These are phyloP conservation scores for Macrotus californicus DNA, from an alignment of 2,113 vertebrate species.

Conservation along the genomic window DNA sequence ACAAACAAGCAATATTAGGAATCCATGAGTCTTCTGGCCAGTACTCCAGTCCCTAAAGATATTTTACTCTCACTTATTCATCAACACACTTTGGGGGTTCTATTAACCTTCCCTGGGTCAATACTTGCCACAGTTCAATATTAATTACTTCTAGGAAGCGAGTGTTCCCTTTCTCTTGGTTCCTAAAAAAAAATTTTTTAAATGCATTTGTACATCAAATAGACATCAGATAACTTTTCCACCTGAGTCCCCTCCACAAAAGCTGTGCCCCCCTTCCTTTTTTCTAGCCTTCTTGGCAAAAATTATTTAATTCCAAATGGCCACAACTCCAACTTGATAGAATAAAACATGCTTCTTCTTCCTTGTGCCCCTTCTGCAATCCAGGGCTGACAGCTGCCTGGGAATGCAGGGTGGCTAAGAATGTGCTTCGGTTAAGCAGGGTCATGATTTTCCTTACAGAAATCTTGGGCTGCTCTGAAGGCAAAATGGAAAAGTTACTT, in stretches of 20 bases:
- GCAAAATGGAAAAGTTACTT: neutral
- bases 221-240: neutral
- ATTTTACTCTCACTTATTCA: neutral
- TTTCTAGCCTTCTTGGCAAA: neutral
- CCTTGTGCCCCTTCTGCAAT: neutral
- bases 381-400: neutral
- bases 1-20: neutral
- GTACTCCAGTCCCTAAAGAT: neutral
- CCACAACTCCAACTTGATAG: neutral
- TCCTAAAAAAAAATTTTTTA: conserved; percentile 5
- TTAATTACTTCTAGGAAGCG: neutral
- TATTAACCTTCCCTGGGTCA: neutral
- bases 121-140: neutral
- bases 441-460: neutral
- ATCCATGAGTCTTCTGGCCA: neutral
- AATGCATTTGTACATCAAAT: neutral
- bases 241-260: neutral
- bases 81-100: neutral
- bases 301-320: neutral
- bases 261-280: neutral
- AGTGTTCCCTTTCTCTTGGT: conserved; percentile 7
- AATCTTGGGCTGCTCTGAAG: neutral
- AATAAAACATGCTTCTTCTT: neutral
- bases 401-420: neutral
- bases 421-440: neutral